Evolutionary conservation across 2,797 vertebrate genomes (phyloP).

Genomic region (Sebastes matsubarae): DNA sequence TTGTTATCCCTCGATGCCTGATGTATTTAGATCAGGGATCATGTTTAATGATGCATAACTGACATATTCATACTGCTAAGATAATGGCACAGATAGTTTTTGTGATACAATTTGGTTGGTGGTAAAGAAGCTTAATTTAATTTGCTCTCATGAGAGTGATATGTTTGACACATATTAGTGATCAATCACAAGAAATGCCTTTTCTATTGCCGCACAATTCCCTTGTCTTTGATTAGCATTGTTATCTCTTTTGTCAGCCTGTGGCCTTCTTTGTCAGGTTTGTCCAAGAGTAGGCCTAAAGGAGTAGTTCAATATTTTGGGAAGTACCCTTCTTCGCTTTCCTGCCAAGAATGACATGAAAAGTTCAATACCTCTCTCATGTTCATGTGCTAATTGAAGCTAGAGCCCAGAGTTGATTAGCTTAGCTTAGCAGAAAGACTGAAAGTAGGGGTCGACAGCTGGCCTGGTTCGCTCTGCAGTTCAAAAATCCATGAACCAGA

Average conservation of each 20-base stretch:
- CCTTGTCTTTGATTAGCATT: neutral
- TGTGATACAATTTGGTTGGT: neutral
- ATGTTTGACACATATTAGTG: neutral
- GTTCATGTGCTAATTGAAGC: neutral
- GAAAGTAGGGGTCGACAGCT: neutral
- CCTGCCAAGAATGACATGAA: neutral
- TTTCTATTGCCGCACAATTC: neutral
- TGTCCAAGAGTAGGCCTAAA: too few relatives aligned
- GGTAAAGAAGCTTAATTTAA: neutral
- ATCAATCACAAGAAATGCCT: neutral
- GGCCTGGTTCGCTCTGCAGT: neutral
- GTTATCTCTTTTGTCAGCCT: neutral
- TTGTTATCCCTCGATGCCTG: conserved; percentile 1
- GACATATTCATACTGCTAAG: conserved; percentile 9
- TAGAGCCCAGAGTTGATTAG: neutral
- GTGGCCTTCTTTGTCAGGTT: neutral
- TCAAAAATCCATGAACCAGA: neutral
- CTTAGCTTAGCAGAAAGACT: neutral
- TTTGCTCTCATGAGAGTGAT: neutral
- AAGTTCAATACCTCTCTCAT: neutral
- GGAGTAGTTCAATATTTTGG: neutral
- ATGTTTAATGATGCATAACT: conserved; percentile 19
- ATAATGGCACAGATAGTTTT: neutral
- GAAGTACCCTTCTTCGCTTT: neutral
- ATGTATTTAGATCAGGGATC: conserved; percentile 24